Conservation (phyloP, 2,113 vertebrate genomes). For the Hyla sarda region DNA sequence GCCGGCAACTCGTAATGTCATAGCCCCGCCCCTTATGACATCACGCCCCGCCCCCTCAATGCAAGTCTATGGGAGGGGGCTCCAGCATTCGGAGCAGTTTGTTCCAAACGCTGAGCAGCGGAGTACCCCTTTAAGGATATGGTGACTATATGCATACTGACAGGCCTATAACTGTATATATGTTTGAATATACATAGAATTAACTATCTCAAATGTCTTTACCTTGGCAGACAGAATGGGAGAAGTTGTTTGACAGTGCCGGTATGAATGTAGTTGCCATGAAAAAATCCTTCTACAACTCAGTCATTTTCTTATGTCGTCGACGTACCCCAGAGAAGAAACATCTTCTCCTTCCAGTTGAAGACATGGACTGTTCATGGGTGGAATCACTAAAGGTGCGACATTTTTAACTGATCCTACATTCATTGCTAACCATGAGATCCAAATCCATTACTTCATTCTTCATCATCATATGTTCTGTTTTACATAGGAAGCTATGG, state of each 20-base stretch:
- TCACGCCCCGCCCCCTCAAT: too few relatives aligned
- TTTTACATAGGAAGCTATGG: slow-evolving; percentile 69
- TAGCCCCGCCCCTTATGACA: too few relatives aligned
- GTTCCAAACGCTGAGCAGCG: too few relatives aligned
- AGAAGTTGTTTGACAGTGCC: slow-evolving; percentile 74
- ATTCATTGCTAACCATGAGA: not conserved
- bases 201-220: not conserved
- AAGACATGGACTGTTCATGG: slow-evolving; percentile 84
- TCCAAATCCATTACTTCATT: not conserved
- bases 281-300: slow-evolving; percentile 89
- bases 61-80: too few relatives aligned
- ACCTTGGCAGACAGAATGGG: slow-evolving; percentile 84
- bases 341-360: slow-evolving; percentile 79
- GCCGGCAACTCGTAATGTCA: too few relatives aligned
- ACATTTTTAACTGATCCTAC: not conserved
- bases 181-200: not conserved
- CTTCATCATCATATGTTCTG: not conserved
- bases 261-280: slow-evolving; percentile 76
- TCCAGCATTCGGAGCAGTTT: too few relatives aligned
- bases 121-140: too few relatives aligned
- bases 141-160: not conserved
- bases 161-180: not conserved
- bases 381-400: slow-evolving; percentile 91
- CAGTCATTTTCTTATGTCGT: slow-evolving; percentile 86
- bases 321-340: slow-evolving; percentile 62